Conservation (phyloP, 2,113 vertebrate genomes). For the Microtus pennsylvanicus region DNA sequence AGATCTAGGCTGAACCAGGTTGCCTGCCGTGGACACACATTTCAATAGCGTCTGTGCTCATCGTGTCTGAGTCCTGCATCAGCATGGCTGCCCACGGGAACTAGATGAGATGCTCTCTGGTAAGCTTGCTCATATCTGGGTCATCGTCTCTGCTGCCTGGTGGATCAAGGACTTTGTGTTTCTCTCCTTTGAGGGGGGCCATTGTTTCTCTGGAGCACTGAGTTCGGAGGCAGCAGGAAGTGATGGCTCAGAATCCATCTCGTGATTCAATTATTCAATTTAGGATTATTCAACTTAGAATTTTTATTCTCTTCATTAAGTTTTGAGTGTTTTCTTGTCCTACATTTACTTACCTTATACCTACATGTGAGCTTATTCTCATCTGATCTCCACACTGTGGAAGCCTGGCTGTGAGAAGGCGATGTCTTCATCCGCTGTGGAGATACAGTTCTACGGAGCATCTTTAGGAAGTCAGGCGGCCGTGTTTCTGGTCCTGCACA, state of each 20-base stretch:
- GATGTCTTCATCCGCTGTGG: background rate
- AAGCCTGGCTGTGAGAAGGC: background rate
- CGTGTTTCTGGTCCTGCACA: background rate
- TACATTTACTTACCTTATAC: background rate
- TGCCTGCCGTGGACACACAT: no score
- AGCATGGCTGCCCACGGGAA: background rate
- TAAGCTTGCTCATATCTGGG: background rate
- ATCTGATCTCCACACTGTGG: background rate
- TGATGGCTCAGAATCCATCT: background rate
- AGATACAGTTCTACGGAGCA: background rate
- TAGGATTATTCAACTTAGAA: background rate
- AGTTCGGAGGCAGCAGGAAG: background rate
- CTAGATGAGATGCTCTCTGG: background rate
- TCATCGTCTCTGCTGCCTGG: background rate
- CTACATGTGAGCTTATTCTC: background rate
- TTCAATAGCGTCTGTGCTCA: no score
- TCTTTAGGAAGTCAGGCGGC: background rate
- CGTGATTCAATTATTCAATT: background rate
- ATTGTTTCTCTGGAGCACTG: background rate
- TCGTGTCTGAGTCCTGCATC: background rate
- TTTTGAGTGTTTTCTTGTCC: background rate
- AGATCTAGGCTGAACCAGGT: background rate
- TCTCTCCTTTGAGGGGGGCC: background rate
- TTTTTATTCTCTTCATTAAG: slow-evolving; percentile 5
- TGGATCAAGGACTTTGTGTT: background rate